Conservation (phyloP, 2,888 invertebrate genomes). For the Myopa tessellatipennis region DNA sequence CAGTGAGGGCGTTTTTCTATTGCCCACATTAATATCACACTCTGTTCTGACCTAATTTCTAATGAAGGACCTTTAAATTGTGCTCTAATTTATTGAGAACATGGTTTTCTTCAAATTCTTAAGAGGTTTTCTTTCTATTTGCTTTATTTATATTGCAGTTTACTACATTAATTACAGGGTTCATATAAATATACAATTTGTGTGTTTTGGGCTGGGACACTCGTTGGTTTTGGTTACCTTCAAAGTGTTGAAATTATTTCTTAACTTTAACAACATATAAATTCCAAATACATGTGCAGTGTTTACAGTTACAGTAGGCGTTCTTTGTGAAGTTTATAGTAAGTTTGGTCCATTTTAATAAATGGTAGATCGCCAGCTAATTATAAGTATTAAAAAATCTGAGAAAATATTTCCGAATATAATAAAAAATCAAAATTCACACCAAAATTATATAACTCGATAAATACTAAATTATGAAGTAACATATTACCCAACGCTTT, state of each 20-base stretch:
- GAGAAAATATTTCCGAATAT: too few species aligned
- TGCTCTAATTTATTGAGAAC: neutral
- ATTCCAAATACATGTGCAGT: too few species aligned
- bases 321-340: too few species aligned
- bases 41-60: constrained; percentile 4
- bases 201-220: neutral
- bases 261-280: neutral
- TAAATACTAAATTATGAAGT: too few species aligned
- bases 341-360: too few species aligned
- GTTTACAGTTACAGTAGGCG: neutral
- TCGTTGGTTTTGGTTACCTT: neutral
- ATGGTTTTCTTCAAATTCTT: neutral
- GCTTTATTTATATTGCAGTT: neutral
- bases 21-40: neutral
- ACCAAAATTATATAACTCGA: too few species aligned
- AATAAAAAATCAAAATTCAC: too few species aligned
- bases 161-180: neutral
- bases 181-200: too few species aligned
- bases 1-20: neutral
- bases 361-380: too few species aligned
- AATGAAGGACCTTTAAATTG: neutral
- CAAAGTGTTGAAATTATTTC: neutral
- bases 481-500: too few species aligned
- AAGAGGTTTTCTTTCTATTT: neutral
- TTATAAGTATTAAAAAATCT: too few species aligned